Evolutionary conservation across 2,113 vertebrate genomes (phyloP), one percentile per base, ranked within the genome.

Genomic region (Crypturellus undulatus): DNA sequence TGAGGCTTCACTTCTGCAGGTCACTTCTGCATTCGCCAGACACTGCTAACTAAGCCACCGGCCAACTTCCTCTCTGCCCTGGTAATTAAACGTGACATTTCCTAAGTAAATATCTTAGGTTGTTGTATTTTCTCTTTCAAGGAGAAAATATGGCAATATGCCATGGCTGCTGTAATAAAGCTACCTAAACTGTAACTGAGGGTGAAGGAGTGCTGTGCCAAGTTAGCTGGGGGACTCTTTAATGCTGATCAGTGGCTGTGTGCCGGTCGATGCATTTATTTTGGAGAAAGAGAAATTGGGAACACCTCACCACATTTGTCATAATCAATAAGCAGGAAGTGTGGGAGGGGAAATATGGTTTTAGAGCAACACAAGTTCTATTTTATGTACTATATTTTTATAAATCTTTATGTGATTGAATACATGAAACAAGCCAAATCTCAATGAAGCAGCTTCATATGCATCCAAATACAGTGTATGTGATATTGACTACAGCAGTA

Each of bases 71-170:
- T 59, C 47, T 83, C 18, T 89, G 38, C 11, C 28, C n/a, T 36
- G 5, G 17, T 83, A 24, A 28, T 72, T 59, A 60, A 68, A 84
- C 0, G 2, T 64, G 56, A 30, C 12, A 12, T 80, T 89, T 83
- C 21, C 26, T 22, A 43, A 78, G 21, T 59, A 52, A 69, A 77
- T 89, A 30, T 16, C 25, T 78, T 51, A 42, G 47, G 4, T 65
- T 32, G 89, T 89, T 67, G 20, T 5, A 14, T 84, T 92, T 79
- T 85, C 45, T 49, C 21, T 59, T 89, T 9, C 9, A 59, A 84
- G 40, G 60, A 40, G n/a, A 67, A 83, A 63, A 8, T 28, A 32
- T 45, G 49, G n/a, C 63, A 76, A 2, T 67, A 64, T 58, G 11
- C 43, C 3, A 1, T 63, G 18, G 22, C 52, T 89, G 16, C 4